Evolutionary conservation across 2,113 vertebrate species (phyloP), one percentile per base, ranked within the genome.

Genomic region (Calonectris borealis): DNA sequence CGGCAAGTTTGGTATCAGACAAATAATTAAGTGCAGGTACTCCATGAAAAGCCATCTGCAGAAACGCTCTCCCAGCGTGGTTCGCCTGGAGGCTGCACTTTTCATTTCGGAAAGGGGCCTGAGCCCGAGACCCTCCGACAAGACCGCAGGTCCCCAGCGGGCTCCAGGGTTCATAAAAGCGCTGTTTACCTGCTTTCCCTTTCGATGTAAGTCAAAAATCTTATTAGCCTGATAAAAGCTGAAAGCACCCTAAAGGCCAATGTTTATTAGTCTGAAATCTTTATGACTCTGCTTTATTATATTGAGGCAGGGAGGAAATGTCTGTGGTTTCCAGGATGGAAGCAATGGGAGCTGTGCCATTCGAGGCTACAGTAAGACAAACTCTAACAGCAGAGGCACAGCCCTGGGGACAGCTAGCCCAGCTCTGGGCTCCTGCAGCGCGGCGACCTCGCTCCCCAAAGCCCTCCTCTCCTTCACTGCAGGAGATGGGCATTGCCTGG

Each of bases 141-240:
- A 25, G 48, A 36, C 49, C 0, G 0, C 6, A 4, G 29, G 40
- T 46, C 79, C 92, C 65, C 42, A 8, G 54, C 6, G 13, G 42
- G 62, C 64, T 84, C 11, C 61, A 9, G 57, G 81, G 46, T 36
- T 48, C 86, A 64, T n/a, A 36, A 83, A 68, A 76, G n/a, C 87
- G 70, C 68, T 73, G 84, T 75, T 92, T 88, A 44, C 72, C 78
- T 36, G 25, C 75, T 73, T 34, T 32, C 51, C 70, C 78, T 49
- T 60, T 31, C 27, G 3, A 2, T 73, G 86, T 7, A 49, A 86
- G 44, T 52, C 92, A 86, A 52, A 94, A 95, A 80, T 64, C 91
- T 88, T 57, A 86, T 90, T 87, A 97, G 77, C 72, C 79, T n/a
- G 24, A 83, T 88, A 85, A 90, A 94, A 91, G 72, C 76, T 60